Percentiles rank a stretch among this genome's conserved stretches.
These are phyloP conservation scores for Knipowitschia caucasica DNA, from an alignment of 2,797 vertebrate species.

Conservation along the genomic window DNA sequence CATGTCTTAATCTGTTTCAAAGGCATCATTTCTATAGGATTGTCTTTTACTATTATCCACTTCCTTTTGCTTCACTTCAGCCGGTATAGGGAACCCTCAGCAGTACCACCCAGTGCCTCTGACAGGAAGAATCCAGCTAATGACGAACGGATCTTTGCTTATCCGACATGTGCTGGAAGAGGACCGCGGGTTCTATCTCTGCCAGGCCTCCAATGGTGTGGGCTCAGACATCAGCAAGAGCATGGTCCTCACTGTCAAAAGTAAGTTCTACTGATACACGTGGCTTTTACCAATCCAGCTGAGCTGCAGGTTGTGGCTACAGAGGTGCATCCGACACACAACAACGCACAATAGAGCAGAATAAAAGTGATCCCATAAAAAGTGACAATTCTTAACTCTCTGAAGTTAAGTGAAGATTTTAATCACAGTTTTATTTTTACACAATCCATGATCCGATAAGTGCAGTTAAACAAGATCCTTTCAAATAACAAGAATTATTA, in stretches of 20 bases:
- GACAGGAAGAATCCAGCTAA: constrained; percentile 95
- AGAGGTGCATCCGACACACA: too few relatives aligned
- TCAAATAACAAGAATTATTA: too few relatives aligned
- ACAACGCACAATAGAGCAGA: too few relatives aligned
- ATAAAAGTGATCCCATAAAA: too few relatives aligned
- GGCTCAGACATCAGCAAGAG: constrained; percentile 99
- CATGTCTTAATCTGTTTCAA: constrained; percentile 15
- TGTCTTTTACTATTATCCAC: not conserved
- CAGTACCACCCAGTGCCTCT: constrained; percentile 97
- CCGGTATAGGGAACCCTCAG: constrained; percentile 93
- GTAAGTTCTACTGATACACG: constrained; percentile 72
- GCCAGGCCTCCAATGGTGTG: constrained; percentile 97
- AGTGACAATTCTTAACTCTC: too few relatives aligned
- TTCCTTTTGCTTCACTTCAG: constrained; percentile 32
- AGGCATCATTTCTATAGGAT: constrained; percentile 7
- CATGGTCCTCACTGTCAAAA: constrained; percentile 97
- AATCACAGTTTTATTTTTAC: too few relatives aligned
- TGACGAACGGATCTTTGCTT: constrained; percentile 93
- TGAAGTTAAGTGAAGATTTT: too few relatives aligned
- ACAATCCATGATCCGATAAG: too few relatives aligned
- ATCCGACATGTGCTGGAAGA: constrained; percentile 96
- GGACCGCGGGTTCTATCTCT: constrained; percentile 96
- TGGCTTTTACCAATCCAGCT: not conserved
- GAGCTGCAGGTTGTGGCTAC: too few relatives aligned
- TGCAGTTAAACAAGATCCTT: too few relatives aligned